Evolutionary conservation across 1,140 invertebrate genomes (phyloP).

Genomic region (Papilio xuthus): DNA sequence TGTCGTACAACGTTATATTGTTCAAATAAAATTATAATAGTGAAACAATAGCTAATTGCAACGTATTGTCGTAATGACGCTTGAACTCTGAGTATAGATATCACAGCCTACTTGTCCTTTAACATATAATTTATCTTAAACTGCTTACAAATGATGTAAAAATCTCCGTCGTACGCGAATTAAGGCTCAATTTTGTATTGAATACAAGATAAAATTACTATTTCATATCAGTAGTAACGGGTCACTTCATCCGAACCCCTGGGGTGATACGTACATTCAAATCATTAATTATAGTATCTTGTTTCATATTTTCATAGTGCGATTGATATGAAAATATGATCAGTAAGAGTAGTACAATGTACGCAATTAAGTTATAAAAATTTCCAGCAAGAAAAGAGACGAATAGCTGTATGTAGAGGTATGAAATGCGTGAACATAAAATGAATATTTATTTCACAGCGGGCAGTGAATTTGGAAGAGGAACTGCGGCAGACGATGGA

Average conservation of each 20-base stretch:
- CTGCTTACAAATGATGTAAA: constrained; percentile 27
- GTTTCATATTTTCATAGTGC: neutral
- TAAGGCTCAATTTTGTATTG: neutral
- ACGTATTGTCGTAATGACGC: neutral
- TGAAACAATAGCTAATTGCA: constrained; percentile 10
- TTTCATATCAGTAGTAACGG: neutral
- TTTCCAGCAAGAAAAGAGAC: neutral
- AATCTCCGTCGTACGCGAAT: constrained; percentile 1
- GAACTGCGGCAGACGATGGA: neutral
- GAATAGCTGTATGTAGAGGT: neutral
- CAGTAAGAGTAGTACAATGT: neutral
- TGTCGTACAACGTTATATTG: constrained; percentile 29
- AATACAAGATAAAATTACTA: neutral
- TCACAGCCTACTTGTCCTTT: constrained; percentile 29
- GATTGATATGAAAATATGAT: neutral
- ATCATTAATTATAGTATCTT: neutral
- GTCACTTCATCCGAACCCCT: neutral
- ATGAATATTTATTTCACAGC: constrained; percentile 45
- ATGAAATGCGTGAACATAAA: neutral
- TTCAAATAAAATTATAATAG: constrained; percentile 16
- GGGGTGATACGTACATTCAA: neutral
- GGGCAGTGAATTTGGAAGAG: constrained; percentile 42
- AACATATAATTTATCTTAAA: constrained; percentile 19
- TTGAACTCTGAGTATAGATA: constrained; percentile 34
- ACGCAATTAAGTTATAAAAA: no score